phyloP scores from a whole-genome alignment of 2,113 vertebrate species.

The Myotis brandtii region DNA sequence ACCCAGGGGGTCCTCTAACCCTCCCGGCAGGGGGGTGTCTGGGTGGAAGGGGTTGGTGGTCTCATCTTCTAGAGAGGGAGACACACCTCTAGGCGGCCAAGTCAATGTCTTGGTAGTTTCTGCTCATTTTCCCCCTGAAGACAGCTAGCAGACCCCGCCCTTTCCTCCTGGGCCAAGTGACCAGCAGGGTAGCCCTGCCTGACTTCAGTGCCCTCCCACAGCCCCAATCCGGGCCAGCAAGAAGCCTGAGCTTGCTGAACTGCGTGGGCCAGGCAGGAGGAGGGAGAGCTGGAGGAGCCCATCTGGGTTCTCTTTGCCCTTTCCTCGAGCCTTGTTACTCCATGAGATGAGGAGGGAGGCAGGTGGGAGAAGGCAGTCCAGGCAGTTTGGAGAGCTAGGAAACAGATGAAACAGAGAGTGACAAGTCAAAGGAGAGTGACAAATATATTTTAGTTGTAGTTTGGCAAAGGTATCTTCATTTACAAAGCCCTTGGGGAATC shows the following conservation, averaged over 20 bases:
- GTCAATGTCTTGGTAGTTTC: background rate
- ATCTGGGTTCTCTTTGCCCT: background rate
- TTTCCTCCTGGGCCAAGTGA: background rate
- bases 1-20: background rate
- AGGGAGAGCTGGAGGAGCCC: background rate
- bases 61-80: background rate
- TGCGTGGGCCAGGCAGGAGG: conserved; percentile 14
- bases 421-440: background rate
- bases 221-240: background rate
- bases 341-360: background rate
- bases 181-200: background rate
- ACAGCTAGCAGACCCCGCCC: background rate
- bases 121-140: background rate
- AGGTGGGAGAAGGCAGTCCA: background rate
- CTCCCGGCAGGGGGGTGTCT: background rate
- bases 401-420: background rate
- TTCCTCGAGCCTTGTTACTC: background rate
- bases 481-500: background rate
- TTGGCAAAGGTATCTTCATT: conserved; percentile 41
- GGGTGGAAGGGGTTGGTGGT: background rate
- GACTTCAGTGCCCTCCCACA: background rate
- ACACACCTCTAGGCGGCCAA: background rate
- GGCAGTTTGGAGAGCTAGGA: background rate
- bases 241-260: conserved; percentile 69
- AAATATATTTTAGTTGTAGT: background rate